phyloP scores from a whole-genome alignment of 2,888 invertebrate genomes.

The Vannuccia rotundouncinata region DNA sequence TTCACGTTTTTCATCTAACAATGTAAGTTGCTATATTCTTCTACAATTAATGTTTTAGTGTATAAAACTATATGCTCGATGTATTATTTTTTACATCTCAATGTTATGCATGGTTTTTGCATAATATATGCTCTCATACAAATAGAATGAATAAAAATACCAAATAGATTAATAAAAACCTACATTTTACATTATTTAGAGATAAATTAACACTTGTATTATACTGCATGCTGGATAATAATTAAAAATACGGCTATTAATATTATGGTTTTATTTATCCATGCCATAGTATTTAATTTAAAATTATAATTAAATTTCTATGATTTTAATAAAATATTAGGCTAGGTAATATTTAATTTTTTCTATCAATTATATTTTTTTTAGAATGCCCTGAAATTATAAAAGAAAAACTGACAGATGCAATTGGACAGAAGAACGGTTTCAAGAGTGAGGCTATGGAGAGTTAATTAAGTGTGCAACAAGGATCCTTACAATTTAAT shows the following conservation, averaged over 20 bases:
- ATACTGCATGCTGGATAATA: background rate
- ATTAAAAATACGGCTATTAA: background rate
- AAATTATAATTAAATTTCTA: background rate
- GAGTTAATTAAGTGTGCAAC: background rate
- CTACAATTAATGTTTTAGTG: too few species aligned
- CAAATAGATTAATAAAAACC: too few species aligned
- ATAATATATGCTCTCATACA: too few species aligned
- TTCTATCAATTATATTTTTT: background rate
- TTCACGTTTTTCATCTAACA: too few species aligned
- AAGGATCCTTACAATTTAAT: background rate
- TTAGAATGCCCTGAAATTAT: background rate
- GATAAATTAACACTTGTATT: background rate
- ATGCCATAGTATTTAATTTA: background rate
- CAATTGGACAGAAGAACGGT: background rate
- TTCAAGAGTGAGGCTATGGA: background rate
- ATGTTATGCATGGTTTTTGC: too few species aligned
- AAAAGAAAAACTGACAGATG: background rate
- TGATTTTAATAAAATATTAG: background rate
- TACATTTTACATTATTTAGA: background rate
- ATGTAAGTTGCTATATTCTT: too few species aligned
- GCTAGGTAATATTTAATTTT: background rate
- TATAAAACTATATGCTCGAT: too few species aligned
- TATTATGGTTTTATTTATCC: background rate
- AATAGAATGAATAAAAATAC: too few species aligned
- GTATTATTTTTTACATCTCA: too few species aligned